Base-by-base conservation (phyloP, 2,888 invertebrate species). In the Nesidiocoris tenuis region DNA sequence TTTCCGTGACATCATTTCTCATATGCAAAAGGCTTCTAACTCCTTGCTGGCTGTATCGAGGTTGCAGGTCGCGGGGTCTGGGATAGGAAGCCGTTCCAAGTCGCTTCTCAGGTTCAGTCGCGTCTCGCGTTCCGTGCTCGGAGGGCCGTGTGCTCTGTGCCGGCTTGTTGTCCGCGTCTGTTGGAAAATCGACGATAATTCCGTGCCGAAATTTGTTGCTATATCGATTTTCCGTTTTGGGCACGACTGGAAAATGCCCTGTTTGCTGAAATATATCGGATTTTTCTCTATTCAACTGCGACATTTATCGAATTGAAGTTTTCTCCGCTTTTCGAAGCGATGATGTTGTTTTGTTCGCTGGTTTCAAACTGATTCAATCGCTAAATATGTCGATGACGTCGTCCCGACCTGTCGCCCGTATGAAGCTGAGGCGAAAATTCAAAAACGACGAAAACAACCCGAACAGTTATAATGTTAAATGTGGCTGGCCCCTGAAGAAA, bases 371-470 rank as follows among this genome's bases (percentile, higher is more conserved):
- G 39, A 39, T 39, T 39, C 12, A 7, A 39, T 7, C 39, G 3
- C 12, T 39, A 39, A 39, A 7, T 39, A 72, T 72, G 72, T 72
- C 72, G 63, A 72, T 74, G 74, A 64, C 74, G n/a, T 74, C 74
- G 22, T 74, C 74, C 7, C 74, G 74, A 3, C 74, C 74, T n/a
- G 74, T 74, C 18, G 65, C 65, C 16, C 61, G 67, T 17, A 65
- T 67, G 75, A 75, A 70, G 25, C 24, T 75, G 54, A 23, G 75
- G 55, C 59, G 68, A 23, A 75, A 63, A 54, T 75, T 75, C 68
- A 61, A 57, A 23, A 75, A 75, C 57, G 75, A 75, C 68, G 75
- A 75, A 21, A 75, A 75, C 68, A 75, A 75, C 59, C 75, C 67
- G 18, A 75, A 75, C 25, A 68, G 25, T n/a, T 57, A 70, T 21